Evolutionary conservation across 2,113 vertebrate species (phyloP), one percentile per base, ranked within the genome.

Genomic region (Tragelaphus buxtoni): DNA sequence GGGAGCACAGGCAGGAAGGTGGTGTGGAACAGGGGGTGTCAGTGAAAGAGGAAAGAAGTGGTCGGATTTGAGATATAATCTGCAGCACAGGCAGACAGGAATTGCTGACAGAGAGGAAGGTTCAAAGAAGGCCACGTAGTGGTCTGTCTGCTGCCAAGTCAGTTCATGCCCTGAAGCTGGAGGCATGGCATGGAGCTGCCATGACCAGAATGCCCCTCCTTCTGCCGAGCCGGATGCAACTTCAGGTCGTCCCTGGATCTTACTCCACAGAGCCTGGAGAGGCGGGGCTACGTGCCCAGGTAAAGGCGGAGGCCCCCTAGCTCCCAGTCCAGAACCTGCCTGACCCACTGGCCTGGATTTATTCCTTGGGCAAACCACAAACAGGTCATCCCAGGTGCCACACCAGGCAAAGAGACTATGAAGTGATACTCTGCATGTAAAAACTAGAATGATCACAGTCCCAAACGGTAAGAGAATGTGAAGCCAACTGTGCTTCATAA

Each of bases 221-320:
- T 79, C 55, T 32, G 9, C 26, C 13, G 30, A 65, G 35, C 60
- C 24, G 56, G 56, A 24, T 18, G 8, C 6, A 45, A 39, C 42
- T 58, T 22, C 10, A 24, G 39, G 63, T 72, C 1, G 32, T 42
- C 30, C 56, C n/a, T 26, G 18, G 49, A 4, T 58, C 39, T 81
- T 30, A 45, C 2, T 6, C 16, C 18, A 22, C 12, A 3, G 18
- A 84, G 4, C 45, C 90, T 39, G 26, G 69, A 26, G 47, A n/a
- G 24, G 4, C 14, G 5, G 82, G n/a, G 30, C 35, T 60, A n/a
- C 1, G 0, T 4, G 39, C 30, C 11, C 0, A 0, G 69, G 49
- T 32, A 22, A 55, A 77, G 81, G 81, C 56, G 55, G 80, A 63
- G 5, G 28, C 14, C 55, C 5, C 45, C 55, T 63, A 56, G 24